Evolutionary conservation across 2,113 vertebrate genomes (phyloP), one percentile per base, ranked within the genome.

Genomic region (Odocoileus hemionus): DNA sequence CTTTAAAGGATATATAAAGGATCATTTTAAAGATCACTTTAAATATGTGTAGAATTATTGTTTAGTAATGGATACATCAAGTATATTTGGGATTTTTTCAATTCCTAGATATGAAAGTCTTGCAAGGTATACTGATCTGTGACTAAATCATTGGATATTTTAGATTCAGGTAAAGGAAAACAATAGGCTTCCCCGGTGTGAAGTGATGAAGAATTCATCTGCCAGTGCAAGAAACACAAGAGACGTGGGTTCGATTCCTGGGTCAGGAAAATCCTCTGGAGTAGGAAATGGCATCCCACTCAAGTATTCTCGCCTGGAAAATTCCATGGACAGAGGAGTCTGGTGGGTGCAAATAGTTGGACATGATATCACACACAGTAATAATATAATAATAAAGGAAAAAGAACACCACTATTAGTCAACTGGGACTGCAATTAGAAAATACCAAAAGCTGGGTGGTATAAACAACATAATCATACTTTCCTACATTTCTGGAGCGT

Each of bases 281-380:
- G 23, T 43, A 76, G 23, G 70, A 43, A 76, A 43, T 15, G 6
- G 39, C 36, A 76, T 15, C 70, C 70, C 39, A 43, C 36, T 12
- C 70, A 39, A 14, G 23, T 76, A 39, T 76, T 76, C 70, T 43
- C 43, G 39, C 70, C 39, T 43, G 39, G 39, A 76, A 76, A 76
- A 76, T 43, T 76, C 25, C 36, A 15, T 76, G 39, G 12, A 76
- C 23, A 76, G 36, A 43, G 70, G 70, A 76, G 6, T 43, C 39
- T 74, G 6, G 1, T 43, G 23, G 39, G 39, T 0, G 0, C 70
- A 43, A 43, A 76, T 25, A 76, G 23, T 26, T 76, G 39, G 1
- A 43, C 23, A 39, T 76, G 23, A 26, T 26, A 43, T 43, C 70
- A 76, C 12, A 76, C 23, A 43, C 39, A 76, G 23, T 15, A 43